Evolutionary conservation across 1,140 invertebrate species (phyloP).

Genomic region (Thrips palmi): DNA sequence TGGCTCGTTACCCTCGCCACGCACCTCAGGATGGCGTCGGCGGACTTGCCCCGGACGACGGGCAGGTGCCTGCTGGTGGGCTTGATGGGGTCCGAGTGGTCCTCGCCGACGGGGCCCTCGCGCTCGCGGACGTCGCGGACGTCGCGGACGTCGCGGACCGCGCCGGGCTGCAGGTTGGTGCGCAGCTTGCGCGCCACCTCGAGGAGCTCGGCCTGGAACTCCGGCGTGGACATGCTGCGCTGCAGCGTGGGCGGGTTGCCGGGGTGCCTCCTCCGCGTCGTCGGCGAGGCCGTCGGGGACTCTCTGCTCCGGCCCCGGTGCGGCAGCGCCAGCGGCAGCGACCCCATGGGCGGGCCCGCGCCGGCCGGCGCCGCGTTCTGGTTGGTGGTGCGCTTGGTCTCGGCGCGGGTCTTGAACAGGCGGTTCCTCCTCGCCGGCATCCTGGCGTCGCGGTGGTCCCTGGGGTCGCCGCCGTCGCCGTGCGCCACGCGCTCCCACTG

Average conservation of each 20-base stretch:
- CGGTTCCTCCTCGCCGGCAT: conserved; percentile 37
- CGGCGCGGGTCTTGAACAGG: conserved; percentile 52
- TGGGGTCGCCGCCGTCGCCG: conserved; percentile 24
- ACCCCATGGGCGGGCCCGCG: conserved; percentile 11
- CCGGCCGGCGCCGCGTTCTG: conserved; percentile 16
- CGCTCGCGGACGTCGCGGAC: conserved; percentile 18
- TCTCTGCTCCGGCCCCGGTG: conserved; percentile 4
- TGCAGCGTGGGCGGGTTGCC: conserved; percentile 14
- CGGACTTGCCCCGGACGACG: too few species aligned
- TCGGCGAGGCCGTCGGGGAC: conserved; percentile 9
- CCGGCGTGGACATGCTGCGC: conserved; percentile 38
- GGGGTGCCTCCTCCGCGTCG: conserved; percentile 11
- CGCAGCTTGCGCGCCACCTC: conserved; percentile 41
- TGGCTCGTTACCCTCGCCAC: too few species aligned
- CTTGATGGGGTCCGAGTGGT: too few species aligned
- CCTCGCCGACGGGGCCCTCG: conserved; percentile 21
- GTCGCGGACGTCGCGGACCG: too few species aligned
- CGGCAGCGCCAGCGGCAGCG: conserved; percentile 4
- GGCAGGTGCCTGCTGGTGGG: too few species aligned
- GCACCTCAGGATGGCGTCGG: too few species aligned
- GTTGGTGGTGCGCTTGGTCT: conserved; percentile 23
- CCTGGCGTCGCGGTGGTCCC: too few species aligned
- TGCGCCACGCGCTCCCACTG: conserved; percentile 24
- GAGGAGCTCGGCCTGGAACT: conserved; percentile 42
- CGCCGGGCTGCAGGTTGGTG: too few species aligned